Evolutionary conservation across 92 coral and sea anemone genomes (phyloP), one percentile per base, ranked within the genome.

Genomic region (Phenganax marumi): DNA sequence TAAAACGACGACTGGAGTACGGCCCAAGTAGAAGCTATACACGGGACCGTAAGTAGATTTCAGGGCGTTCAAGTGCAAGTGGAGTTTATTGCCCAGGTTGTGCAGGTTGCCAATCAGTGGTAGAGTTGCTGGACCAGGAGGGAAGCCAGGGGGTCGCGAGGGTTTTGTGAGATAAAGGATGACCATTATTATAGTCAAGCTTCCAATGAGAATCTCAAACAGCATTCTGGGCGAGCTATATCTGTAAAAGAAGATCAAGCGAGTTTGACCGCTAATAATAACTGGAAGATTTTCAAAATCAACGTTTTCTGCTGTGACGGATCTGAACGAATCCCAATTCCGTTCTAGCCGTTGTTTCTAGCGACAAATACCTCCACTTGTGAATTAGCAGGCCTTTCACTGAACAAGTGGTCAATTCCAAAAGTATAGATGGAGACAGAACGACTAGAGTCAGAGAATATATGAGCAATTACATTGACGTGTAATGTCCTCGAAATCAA

Each of bases 91-190:
- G 18, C 99, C 97, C 92, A 96, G 88, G 52, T 96, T 89, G 8
- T 92, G 90, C 91, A 96, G 89, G 88, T 96, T 96, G n/a, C 99
- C 99, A 50, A 96, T 90, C 51, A 96, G 85, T 11, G 99, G 99
- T 39, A 96, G 89, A 43, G 99, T 93, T 17, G 90, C 43, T 2
- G 99, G 99, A 26, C 99, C 99, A 1, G 99, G 99, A 6, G 99
- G 99, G 26, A 96, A 87, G 53, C 91, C 87, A 17, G 87, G 86
- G 81, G 91, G 52, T 78, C 83, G 68, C 88, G 19, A 88, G 87
- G 66, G 81, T 80, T 66, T 73, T 81, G 80, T 84, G 88, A 14
- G 89, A 63, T 53, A 88, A 52, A 25, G 85, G 50, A 9, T 84
- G 18, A 78, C 17, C 52, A 78, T 68, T 0, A 49, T 13, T 12